These are phyloP conservation scores for Meloe dianella DNA, from an alignment of 2,888 invertebrate genomes.

Conservation along the genomic window DNA sequence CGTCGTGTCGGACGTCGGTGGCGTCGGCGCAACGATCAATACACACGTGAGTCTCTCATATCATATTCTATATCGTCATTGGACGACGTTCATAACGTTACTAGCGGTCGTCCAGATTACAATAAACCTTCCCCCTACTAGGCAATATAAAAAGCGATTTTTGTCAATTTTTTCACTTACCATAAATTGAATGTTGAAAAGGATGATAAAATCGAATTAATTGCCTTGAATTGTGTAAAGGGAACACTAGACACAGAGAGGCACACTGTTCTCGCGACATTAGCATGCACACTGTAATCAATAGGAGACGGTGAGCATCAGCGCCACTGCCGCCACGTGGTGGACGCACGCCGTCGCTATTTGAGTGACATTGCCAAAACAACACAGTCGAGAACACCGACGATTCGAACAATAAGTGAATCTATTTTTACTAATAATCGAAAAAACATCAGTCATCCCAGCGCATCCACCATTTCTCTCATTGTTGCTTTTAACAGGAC, in stretches of 20 bases:
- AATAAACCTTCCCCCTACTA: background rate
- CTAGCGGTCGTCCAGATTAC: slow-evolving; percentile 22
- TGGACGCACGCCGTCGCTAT: slow-evolving; percentile 45
- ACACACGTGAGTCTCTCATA: slow-evolving; percentile 57
- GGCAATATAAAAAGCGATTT: background rate
- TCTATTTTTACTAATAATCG: slow-evolving; percentile 2
- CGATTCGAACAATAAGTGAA: background rate
- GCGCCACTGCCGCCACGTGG: slow-evolving; percentile 43
- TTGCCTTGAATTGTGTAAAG: background rate
- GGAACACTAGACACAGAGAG: slow-evolving; percentile 30
- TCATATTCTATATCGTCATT: slow-evolving; percentile 59
- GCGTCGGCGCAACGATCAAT: slow-evolving; percentile 57
- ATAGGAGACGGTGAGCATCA: slow-evolving; percentile 44
- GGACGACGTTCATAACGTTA: slow-evolving; percentile 54
- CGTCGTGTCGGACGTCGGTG: slow-evolving; percentile 53
- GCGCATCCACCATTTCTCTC: background rate
- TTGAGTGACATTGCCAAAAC: slow-evolving; percentile 33
- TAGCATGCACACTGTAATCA: slow-evolving; percentile 57
- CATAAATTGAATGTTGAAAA: slow-evolving; percentile 25
- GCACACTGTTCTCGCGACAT: slow-evolving; percentile 51
- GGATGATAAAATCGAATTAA: slow-evolving; percentile 6
- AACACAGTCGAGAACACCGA: slow-evolving; percentile 18
- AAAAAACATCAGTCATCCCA: background rate
- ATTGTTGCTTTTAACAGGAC: background rate
- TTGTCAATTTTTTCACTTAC: slow-evolving; percentile 27